Evolutionary conservation across 2,888 invertebrate species (phyloP).

Genomic region (Eristalinus sepulchralis): DNA sequence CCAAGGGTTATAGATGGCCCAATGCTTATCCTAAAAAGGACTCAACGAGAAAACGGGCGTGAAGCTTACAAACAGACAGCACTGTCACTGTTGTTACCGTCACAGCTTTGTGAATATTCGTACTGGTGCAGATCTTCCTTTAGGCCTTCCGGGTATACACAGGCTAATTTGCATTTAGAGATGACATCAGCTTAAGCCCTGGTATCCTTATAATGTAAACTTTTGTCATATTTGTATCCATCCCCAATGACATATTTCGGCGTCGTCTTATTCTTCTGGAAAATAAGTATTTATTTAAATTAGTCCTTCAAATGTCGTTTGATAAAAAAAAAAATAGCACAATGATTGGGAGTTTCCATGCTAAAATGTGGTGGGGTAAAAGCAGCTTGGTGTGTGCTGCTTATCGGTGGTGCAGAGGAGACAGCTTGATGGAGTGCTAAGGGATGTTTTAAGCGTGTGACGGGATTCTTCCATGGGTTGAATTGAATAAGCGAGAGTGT

Average conservation of each 20-base stretch:
- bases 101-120: neutral
- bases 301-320: slow-evolving; percentile 61
- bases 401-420: slow-evolving; percentile 2
- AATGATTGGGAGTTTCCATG: slow-evolving; percentile 16
- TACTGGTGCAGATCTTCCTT: neutral
- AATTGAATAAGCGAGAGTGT: slow-evolving; percentile 30
- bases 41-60: slow-evolving; percentile 2
- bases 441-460: slow-evolving; percentile 35
- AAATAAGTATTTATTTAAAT: slow-evolving; percentile 68
- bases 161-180: slow-evolving; percentile 55
- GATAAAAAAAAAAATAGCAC: slow-evolving; percentile 61
- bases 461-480: slow-evolving; percentile 34
- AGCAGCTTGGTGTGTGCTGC: slow-evolving; percentile 35
- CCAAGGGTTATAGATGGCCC: slow-evolving; percentile 22
- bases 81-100: neutral
- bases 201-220: slow-evolving; percentile 61
- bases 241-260: slow-evolving; percentile 44
- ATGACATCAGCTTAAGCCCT: slow-evolving; percentile 61
- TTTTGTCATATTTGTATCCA: slow-evolving; percentile 59
- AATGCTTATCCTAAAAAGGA: slow-evolving; percentile 17
- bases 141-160: slow-evolving; percentile 14
- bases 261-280: slow-evolving; percentile 31
- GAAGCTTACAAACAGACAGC: slow-evolving; percentile 15
- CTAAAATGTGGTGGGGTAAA: neutral
- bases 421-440: slow-evolving; percentile 25